Base-by-base conservation (phyloP, 1,140 invertebrate species). In the Micrasema longulum region DNA sequence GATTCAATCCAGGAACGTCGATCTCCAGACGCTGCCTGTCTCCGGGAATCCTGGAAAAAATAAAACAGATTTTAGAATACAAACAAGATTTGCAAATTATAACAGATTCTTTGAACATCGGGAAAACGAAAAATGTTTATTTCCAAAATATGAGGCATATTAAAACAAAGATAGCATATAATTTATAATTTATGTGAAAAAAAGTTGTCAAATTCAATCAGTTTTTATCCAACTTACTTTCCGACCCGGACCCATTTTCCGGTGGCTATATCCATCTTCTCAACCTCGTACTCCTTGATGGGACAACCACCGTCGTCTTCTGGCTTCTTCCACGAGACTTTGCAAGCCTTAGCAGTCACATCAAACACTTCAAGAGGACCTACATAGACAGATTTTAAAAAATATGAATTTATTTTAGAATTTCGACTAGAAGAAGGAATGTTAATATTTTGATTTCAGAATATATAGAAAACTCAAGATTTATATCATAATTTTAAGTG, bases 231-330 rank as follows among this genome's bases (percentile, higher is more conserved):
- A 47, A 76, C 77, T 75, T 38, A 84, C 84, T 87, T 80, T 36
- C 94, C 94, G 77, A 94, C 93, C n/a, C 94, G 87, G 18, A 94
- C 90, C 94, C 94, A 96, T 80, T 95, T 94, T 53, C 93, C 93
- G 12, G 94, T 95, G 12, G 91, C 90, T n/a, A 91, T 84, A 81
- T 98, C 95, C 87, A 96, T 91, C 82, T 97, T 97, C 81, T 98
- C 97, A 63, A 99, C 89, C 81, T 97, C 93, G 78, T 99, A 99
- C 80, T 96, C 94, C 78, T 93, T 94, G 77, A 99, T 95, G 0
- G 96, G 95, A 41, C 91, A 88, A 38, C 97, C 97, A 72, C 97
- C 97, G 80, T 99, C 97, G 80, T 97, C 93, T 74, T 96, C 92
- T 1, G 96, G 95, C 78, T 94, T 94, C 79, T 94, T 89, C 95